Conservation (phyloP, 2,113 vertebrate species). For the Oryzias woworae region DNA sequence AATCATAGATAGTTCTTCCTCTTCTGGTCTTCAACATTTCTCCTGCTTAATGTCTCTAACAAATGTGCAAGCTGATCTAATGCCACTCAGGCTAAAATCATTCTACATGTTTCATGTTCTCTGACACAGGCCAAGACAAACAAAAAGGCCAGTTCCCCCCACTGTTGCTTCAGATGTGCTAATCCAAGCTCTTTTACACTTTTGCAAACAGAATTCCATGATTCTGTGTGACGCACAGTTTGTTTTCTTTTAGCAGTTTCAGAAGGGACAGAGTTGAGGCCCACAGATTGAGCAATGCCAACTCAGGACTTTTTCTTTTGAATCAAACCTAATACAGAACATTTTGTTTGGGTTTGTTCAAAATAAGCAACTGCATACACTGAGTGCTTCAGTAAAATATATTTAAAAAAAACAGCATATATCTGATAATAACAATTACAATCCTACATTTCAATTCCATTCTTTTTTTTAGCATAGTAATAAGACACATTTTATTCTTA, state of each 20-base stretch:
- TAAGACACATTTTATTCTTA: no score
- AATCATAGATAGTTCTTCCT: neutral
- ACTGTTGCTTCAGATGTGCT: slow-evolving; percentile 67
- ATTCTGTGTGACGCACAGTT: slow-evolving; percentile 51
- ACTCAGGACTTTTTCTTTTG: slow-evolving; percentile 39
- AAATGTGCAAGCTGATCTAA: slow-evolving; percentile 38
- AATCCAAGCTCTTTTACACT: slow-evolving; percentile 60
- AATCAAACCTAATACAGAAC: slow-evolving; percentile 25
- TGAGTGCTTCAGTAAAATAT: no score
- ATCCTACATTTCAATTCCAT: no score
- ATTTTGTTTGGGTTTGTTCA: neutral
- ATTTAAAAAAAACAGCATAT: no score
- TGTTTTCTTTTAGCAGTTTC: slow-evolving; percentile 63
- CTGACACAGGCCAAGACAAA: slow-evolving; percentile 67
- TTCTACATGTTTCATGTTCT: slow-evolving; percentile 24
- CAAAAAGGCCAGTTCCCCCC: slow-evolving; percentile 43
- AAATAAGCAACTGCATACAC: neutral
- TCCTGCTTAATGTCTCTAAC: neutral
- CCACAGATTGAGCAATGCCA: slow-evolving; percentile 36
- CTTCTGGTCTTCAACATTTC: slow-evolving; percentile 3
- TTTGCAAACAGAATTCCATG: slow-evolving; percentile 75
- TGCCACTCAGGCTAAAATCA: slow-evolving; percentile 26
- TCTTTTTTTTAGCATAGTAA: no score
- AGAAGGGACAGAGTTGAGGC: slow-evolving; percentile 54
- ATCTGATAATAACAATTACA: no score